Base-by-base conservation (phyloP, 53 echinoderm and acorn worm species). In the Zoroaster sp. region DNA sequence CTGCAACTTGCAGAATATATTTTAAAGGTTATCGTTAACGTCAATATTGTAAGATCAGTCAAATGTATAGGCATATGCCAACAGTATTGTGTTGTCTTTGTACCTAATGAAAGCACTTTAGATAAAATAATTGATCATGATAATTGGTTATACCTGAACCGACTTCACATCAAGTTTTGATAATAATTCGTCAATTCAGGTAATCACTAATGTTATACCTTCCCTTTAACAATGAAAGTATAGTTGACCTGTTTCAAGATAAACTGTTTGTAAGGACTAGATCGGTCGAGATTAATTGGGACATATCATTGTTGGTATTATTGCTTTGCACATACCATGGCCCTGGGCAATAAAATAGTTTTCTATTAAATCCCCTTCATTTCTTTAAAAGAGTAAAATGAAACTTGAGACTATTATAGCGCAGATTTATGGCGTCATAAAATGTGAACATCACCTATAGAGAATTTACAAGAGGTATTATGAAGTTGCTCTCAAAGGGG, bases 341-440 rank as follows among this genome's bases (percentile, higher is more conserved):
- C 28, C 28, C 28, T 11, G 28, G 74, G 74, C 40, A 37, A 18
- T 74, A 40, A 41, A 23, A 63, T n/a, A 74, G 74, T 74, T 38
- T 39, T 37, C 40, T 11, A 23, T 38, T 9, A 14, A 21, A 23
- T 71, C n/a, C 70, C 85, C 47, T 30, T 35, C 51, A 69, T 71
- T 49, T 85, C 35, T 49, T 59, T 28, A 59, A 25, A 28, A 54
- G 30, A 25, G 25, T 25, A 33, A 41, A 33, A 36, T 42, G 81
- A 66, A 81, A 66, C 66, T 55, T 28, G 23, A 81, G 43, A 81
- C 81, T 41, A 8, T 10, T 69, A 32, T 76, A 42, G 23, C 31
- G 39, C 25, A 66, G 67, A 80, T 80, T 63, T 41, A 81, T 66
- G 7, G 17, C 67, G 39, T n/a, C 31, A 42, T 81, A 80, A 80